A percentile compares a stretch with the other conserved stretches of the same genome.
Evolutionary conservation across 2,113 vertebrate genomes (phyloP).

Genomic region (Anhinga rufa): DNA sequence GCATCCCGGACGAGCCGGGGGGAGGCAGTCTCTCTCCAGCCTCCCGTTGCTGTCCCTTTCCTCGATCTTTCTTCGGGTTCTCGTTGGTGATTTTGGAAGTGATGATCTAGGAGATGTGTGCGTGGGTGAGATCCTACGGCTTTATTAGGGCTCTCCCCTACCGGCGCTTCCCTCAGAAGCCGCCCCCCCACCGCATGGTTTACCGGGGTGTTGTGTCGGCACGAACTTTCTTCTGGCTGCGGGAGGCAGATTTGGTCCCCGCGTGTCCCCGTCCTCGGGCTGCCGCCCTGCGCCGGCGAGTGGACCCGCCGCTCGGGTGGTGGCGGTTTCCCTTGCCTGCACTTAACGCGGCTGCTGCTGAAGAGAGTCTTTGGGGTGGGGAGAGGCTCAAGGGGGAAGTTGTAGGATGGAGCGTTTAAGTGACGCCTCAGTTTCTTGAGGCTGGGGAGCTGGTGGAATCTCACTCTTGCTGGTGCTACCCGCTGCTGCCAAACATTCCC

Average conservation of each 20-base stretch:
- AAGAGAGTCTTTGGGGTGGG: background rate
- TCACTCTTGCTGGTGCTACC: background rate
- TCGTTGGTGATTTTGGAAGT: conserved; percentile 18
- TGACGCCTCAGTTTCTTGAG: background rate
- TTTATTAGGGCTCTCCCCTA: background rate
- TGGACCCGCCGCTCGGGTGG: background rate
- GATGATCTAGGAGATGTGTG: background rate
- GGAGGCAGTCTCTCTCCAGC: background rate
- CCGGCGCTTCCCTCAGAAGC: background rate
- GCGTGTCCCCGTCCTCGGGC: background rate
- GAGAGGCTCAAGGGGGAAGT: background rate
- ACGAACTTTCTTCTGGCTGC: conserved; percentile 26
- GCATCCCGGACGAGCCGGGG: background rate
- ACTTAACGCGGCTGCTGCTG: background rate
- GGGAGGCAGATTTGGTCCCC: background rate
- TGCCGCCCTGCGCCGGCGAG: background rate
- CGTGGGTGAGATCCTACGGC: background rate
- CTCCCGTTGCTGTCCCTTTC: background rate
- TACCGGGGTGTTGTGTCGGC: background rate
- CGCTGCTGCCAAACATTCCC: background rate
- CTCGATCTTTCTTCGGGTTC: background rate
- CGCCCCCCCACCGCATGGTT: background rate
- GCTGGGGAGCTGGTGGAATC: background rate
- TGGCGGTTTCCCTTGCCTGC: background rate
- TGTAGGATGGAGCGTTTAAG: background rate